A percentile compares a stretch with the other conserved stretches of the same genome.
These are phyloP conservation scores for Esperia sulphurella DNA, from an alignment of 2,888 invertebrate species.

Conservation along the genomic window DNA sequence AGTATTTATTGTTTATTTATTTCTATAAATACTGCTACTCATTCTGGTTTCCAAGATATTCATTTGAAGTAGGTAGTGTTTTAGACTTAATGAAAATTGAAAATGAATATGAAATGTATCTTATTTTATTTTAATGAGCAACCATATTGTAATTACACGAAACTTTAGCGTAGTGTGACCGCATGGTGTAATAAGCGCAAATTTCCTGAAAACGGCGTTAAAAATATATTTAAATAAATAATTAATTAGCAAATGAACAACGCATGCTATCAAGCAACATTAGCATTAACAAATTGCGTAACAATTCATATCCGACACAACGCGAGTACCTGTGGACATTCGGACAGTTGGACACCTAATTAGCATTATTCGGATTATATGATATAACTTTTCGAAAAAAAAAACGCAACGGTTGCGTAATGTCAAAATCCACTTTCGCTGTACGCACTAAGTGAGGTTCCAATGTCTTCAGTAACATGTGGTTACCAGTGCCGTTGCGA, in stretches of 20 bases:
- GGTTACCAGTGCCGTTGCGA: not conserved
- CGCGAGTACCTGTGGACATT: constrained; percentile 7
- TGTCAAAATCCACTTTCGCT: constrained; percentile 30
- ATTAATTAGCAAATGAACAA: not conserved
- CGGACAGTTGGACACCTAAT: constrained; percentile 14
- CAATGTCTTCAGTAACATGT: not conserved
- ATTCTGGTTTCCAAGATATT: too few relatives aligned
- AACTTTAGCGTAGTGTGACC: not conserved
- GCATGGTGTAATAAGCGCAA: not conserved
- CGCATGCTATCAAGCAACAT: not conserved
- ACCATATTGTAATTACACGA: too few relatives aligned
- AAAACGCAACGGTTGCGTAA: constrained; percentile 26
- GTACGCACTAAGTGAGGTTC: constrained; percentile 1
- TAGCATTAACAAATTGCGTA: constrained; percentile 1
- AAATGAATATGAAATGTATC: too few relatives aligned
- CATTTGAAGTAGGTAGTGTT: too few relatives aligned
- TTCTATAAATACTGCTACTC: too few relatives aligned
- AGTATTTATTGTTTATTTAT: too few relatives aligned
- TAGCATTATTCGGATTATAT: constrained; percentile 20
- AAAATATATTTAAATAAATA: not conserved
- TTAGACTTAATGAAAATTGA: too few relatives aligned
- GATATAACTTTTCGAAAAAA: constrained; percentile 20
- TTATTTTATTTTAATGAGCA: too few relatives aligned
- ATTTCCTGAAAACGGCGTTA: not conserved
- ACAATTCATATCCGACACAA: constrained; percentile 1